Conservation (phyloP, 2,888 invertebrate species). For the Morpho achilles region DNA sequence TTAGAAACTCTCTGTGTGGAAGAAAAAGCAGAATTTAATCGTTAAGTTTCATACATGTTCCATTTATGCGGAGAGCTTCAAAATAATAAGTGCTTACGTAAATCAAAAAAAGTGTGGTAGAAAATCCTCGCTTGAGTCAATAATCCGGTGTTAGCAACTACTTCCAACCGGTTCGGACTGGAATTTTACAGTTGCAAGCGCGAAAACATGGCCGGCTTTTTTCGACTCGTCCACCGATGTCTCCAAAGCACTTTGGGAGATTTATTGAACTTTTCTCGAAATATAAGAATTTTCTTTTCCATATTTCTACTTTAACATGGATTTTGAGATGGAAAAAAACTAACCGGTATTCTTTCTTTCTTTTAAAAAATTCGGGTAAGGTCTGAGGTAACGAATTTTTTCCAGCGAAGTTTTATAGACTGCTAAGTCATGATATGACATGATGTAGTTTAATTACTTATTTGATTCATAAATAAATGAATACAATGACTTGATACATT, state of each 20-base stretch:
- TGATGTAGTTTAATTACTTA: too few species aligned
- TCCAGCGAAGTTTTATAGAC: too few species aligned
- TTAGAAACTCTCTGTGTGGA: too few species aligned
- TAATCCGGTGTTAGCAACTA: slow-evolving; percentile 31
- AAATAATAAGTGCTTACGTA: slow-evolving; percentile 5
- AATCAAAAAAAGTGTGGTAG: slow-evolving; percentile 23
- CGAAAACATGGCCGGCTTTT: slow-evolving; percentile 27
- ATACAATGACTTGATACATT: too few species aligned
- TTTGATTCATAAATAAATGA: too few species aligned
- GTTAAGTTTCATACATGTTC: too few species aligned
- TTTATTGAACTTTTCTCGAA: slow-evolving; percentile 22
- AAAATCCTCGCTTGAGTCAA: slow-evolving; percentile 29
- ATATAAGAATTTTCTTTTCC: slow-evolving; percentile 9
- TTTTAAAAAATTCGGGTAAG: too few species aligned
- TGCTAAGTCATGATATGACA: too few species aligned
- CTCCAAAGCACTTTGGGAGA: slow-evolving; percentile 21
- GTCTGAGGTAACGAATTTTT: too few species aligned
- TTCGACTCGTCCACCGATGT: slow-evolving; percentile 19
- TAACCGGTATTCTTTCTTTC: too few species aligned
- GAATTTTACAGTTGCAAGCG: slow-evolving; percentile 29
- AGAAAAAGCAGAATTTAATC: too few species aligned
- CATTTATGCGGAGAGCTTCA: too few species aligned
- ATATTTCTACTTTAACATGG: slow-evolving; percentile 1
- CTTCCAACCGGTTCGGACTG: slow-evolving; percentile 30
- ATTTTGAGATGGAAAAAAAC: neutral